Conservation (phyloP, 2,113 vertebrate genomes). For the Dicentrarchus labrax region DNA sequence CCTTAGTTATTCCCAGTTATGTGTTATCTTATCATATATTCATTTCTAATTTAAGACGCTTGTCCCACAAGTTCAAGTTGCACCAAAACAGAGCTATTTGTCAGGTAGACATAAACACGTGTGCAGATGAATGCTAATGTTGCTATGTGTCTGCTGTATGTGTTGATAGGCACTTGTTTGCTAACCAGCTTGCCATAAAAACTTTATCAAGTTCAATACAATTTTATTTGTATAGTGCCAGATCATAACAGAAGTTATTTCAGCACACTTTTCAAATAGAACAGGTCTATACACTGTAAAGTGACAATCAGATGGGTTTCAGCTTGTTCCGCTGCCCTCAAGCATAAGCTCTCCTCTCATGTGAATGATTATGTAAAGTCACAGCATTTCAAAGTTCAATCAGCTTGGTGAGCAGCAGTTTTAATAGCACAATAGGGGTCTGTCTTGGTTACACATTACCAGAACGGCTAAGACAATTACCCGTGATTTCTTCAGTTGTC, state of each 20-base stretch:
- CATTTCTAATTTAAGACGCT: background rate
- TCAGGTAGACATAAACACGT: too few relatives aligned
- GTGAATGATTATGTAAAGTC: background rate
- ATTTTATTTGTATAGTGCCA: too few relatives aligned
- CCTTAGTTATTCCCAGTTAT: background rate
- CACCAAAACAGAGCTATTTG: background rate
- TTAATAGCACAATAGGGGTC: constrained; percentile 5
- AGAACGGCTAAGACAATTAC: constrained; percentile 5
- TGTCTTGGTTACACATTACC: constrained; percentile 56
- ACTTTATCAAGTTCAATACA: too few relatives aligned
- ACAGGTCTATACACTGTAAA: too few relatives aligned
- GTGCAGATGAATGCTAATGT: background rate
- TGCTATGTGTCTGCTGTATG: background rate
- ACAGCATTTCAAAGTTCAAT: constrained; percentile 42
- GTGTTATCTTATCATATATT: background rate
- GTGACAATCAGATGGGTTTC: background rate
- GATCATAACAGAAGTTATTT: too few relatives aligned
- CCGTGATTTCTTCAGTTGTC: background rate
- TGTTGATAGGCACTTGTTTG: background rate
- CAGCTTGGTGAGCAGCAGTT: constrained; percentile 9
- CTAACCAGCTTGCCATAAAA: background rate
- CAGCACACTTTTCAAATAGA: too few relatives aligned
- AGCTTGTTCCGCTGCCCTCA: background rate
- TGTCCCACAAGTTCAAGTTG: background rate
- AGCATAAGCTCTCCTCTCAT: background rate